Percentiles rank a stretch among this genome's conserved stretches.
These are phyloP conservation scores for Drosophila affinis DNA, from an alignment of 2,888 invertebrate genomes.

Conservation along the genomic window DNA sequence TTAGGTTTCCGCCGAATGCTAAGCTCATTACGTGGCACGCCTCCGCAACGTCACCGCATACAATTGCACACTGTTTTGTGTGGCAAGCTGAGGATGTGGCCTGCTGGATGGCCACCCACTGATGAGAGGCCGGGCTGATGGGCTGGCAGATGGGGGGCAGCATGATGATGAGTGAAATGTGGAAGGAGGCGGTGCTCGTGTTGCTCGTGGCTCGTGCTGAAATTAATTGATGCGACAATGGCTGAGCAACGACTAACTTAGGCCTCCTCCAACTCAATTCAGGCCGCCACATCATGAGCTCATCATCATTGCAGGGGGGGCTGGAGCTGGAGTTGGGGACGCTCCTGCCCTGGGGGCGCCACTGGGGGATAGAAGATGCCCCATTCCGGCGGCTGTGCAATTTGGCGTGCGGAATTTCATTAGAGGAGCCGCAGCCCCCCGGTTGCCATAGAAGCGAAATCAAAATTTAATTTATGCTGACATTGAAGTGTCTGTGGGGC, in stretches of 20 bases:
- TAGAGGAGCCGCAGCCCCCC: constrained; percentile 35
- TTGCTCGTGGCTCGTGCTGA: constrained; percentile 53
- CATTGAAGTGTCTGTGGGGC: constrained; percentile 68
- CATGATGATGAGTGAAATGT: constrained; percentile 30
- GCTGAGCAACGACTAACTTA: constrained; percentile 52
- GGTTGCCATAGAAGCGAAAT: constrained; percentile 47
- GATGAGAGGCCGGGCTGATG: constrained; percentile 35
- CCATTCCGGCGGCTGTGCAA: constrained; percentile 38
- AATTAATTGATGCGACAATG: constrained; percentile 67
- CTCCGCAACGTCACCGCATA: constrained; percentile 34
- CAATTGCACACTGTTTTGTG: constrained; percentile 62
- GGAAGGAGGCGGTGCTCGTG: not conserved
- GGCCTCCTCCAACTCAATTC: constrained; percentile 49
- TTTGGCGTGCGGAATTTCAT: constrained; percentile 59
- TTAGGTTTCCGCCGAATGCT: constrained; percentile 32
- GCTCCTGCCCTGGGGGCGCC: constrained; percentile 8
- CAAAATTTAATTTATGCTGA: constrained; percentile 73
- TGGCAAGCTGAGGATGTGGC: constrained; percentile 17
- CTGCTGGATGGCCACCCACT: not conserved
- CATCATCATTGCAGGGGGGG: constrained; percentile 35
- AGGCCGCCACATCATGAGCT: constrained; percentile 51
- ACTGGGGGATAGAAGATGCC: constrained; percentile 1
- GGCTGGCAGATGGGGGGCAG: constrained; percentile 57
- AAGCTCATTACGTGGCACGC: constrained; percentile 55
- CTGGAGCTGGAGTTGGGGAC: not conserved